Percentiles rank a stretch among this genome's conserved stretches.
phyloP scores from a whole-genome alignment of 53 echinoderm and acorn worm genomes.

The Crossaster papposus region DNA sequence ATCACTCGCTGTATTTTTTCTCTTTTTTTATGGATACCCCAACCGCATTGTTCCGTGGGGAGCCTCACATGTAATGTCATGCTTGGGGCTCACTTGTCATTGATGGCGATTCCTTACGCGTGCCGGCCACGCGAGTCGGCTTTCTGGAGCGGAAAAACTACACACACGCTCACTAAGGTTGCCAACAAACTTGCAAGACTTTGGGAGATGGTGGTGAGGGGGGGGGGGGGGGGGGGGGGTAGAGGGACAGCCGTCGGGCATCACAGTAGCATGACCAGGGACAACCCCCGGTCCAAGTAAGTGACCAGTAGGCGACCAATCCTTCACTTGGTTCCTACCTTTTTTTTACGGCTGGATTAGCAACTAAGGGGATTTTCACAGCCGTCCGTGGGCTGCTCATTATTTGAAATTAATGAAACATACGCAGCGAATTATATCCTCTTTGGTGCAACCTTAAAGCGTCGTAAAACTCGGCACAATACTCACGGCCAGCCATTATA shows the following conservation, averaged over 20 bases:
- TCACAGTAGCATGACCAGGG: conserved; percentile 40
- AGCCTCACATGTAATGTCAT: conserved; percentile 63
- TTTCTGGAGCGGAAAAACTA: conserved; percentile 66
- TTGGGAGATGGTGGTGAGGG: too few species aligned
- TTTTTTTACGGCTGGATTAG: background rate
- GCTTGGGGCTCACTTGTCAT: conserved; percentile 28
- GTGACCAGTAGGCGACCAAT: conserved; percentile 25
- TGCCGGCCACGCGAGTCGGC: conserved; percentile 60
- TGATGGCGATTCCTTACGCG: conserved; percentile 39
- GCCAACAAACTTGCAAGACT: conserved; percentile 52
- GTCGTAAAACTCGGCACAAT: background rate
- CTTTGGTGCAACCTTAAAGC: conserved; percentile 7
- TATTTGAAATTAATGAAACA: conserved; percentile 53
- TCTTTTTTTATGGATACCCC: conserved; percentile 45
- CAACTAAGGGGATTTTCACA: background rate
- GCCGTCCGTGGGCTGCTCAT: background rate
- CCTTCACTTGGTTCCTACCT: background rate
- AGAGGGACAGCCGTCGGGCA: conserved; percentile 57
- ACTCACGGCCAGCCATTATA: background rate
- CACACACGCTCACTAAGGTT: conserved; percentile 37
- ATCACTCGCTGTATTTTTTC: conserved; percentile 7
- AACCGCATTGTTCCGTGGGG: conserved; percentile 45
- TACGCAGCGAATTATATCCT: background rate
- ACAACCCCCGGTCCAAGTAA: conserved; percentile 17
- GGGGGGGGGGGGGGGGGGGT: conserved; percentile 53